These are phyloP conservation scores for Megastigmus dorsalis DNA, from an alignment of 2,888 invertebrate species.

Conservation along the genomic window DNA sequence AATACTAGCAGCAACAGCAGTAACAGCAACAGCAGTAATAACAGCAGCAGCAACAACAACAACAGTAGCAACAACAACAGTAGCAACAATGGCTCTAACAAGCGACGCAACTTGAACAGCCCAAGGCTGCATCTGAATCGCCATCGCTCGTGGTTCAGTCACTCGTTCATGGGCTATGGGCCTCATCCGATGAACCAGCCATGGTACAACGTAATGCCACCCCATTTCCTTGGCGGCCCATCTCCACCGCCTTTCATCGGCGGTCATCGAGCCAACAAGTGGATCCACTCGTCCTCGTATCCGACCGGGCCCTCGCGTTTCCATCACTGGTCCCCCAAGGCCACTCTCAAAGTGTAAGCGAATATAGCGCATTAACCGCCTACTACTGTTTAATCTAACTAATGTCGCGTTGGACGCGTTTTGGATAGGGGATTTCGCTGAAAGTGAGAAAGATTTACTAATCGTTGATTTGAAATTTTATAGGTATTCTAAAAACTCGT, in stretches of 20 bases:
- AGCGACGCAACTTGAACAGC: constrained; percentile 70
- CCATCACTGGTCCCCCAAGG: constrained; percentile 71
- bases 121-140: constrained; percentile 67
- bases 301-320: constrained; percentile 70
- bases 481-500: background rate
- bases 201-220: constrained; percentile 69
- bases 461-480: background rate
- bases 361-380: constrained; percentile 40
- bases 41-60: constrained; percentile 33
- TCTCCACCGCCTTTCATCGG: constrained; percentile 70
- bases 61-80: constrained; percentile 45
- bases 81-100: constrained; percentile 66
- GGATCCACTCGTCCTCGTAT: constrained; percentile 69
- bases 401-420: constrained; percentile 21
- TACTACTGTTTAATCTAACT: constrained; percentile 41
- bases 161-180: constrained; percentile 68
- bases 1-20: constrained; percentile 54
- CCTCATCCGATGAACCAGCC: constrained; percentile 70
- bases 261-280: constrained; percentile 69
- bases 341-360: constrained; percentile 69
- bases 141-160: constrained; percentile 71
- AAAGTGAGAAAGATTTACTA: background rate
- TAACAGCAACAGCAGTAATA: constrained; percentile 37
- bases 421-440: constrained; percentile 45
- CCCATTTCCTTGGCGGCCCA: constrained; percentile 68